Conservation (phyloP, 2,113 vertebrate species). For the Emydura subglobosa region DNA sequence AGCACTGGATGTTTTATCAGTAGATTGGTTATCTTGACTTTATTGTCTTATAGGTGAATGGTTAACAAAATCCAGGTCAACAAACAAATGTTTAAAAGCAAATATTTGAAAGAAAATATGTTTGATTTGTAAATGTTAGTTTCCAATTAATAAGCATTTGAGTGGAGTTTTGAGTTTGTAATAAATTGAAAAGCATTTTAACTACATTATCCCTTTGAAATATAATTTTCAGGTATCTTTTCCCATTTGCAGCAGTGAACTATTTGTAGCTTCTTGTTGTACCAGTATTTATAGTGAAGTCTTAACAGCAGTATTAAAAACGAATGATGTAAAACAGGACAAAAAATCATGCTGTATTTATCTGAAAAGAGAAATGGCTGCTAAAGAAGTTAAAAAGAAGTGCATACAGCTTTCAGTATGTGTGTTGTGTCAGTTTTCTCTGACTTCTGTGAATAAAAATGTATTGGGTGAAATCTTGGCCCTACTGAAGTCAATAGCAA, state of each 20-base stretch:
- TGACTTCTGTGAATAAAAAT: background rate
- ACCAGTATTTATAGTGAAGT: fast-evolving
- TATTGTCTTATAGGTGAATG: background rate
- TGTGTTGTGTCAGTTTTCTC: background rate
- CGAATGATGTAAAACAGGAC: background rate
- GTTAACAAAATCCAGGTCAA: background rate
- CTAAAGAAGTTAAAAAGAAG: too few species aligned
- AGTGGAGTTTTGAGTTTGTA: background rate
- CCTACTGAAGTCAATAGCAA: background rate
- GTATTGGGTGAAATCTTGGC: background rate
- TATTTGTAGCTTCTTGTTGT: background rate
- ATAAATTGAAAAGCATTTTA: background rate
- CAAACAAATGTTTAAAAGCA: background rate
- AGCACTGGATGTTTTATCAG: background rate
- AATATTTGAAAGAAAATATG: background rate
- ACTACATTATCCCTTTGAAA: background rate
- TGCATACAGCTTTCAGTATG: background rate
- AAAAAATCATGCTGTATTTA: background rate
- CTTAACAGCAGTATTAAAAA: background rate
- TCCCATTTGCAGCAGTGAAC: background rate
- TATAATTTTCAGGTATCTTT: background rate
- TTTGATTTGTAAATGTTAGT: background rate
- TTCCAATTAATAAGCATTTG: background rate
- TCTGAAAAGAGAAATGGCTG: background rate
- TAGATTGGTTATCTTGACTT: background rate